Conservation (phyloP, 2,888 invertebrate genomes). For the Drosophila heteroneura region DNA sequence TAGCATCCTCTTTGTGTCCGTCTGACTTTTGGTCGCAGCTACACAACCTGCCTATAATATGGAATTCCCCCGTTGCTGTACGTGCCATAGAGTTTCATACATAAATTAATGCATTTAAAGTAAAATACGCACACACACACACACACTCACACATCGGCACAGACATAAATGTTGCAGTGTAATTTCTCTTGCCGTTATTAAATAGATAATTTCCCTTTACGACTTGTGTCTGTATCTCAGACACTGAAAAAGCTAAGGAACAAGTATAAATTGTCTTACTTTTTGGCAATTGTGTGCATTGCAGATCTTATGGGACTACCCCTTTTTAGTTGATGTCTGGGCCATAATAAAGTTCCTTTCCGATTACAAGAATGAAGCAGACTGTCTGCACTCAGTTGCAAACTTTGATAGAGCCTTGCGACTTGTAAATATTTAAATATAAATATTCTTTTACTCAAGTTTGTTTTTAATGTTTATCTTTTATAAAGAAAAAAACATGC, state of each 20-base stretch:
- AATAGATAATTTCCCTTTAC: slow-evolving; percentile 69
- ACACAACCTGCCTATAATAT: slow-evolving; percentile 11
- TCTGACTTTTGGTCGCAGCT: slow-evolving; percentile 59
- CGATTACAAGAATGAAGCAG: not conserved
- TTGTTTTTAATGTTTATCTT: not conserved
- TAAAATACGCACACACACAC: slow-evolving; percentile 48
- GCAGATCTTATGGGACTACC: slow-evolving; percentile 57
- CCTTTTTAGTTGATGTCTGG: slow-evolving; percentile 8
- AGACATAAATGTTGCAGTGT: slow-evolving; percentile 67
- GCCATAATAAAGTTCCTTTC: not conserved
- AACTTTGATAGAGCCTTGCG: not conserved
- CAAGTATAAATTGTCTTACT: slow-evolving; percentile 20
- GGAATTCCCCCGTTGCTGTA: slow-evolving; percentile 34
- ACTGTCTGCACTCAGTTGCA: not conserved
- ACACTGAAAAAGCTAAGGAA: slow-evolving; percentile 21
- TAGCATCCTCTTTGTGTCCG: slow-evolving; percentile 58
- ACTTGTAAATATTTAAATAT: slow-evolving; percentile 30
- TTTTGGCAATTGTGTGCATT: slow-evolving; percentile 71
- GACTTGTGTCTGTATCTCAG: slow-evolving; percentile 45
- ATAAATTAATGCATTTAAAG: slow-evolving; percentile 75
- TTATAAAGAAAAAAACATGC: not conserved
- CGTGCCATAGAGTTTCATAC: slow-evolving; percentile 66
- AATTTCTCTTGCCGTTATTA: slow-evolving; percentile 76
- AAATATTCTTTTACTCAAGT: not conserved
- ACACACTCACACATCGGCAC: slow-evolving; percentile 10